phyloP scores from a whole-genome alignment of 2,113 vertebrate species.

The Atherinomorus stipes region DNA sequence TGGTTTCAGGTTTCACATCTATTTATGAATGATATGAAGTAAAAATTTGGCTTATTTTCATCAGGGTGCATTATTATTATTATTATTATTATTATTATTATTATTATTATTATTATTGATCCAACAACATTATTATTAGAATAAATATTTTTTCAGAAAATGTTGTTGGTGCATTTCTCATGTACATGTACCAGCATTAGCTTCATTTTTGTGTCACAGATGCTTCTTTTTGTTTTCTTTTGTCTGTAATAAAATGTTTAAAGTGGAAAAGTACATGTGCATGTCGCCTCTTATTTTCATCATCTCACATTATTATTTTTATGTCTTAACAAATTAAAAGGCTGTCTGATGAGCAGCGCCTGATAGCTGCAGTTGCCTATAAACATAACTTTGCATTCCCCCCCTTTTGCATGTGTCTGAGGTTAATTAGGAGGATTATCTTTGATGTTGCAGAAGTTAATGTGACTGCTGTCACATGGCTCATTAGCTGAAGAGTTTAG shows the following conservation, averaged over 20 bases:
- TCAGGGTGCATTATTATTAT: conserved; percentile 83
- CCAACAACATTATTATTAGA: conserved; percentile 73
- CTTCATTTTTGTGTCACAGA: conserved; percentile 87
- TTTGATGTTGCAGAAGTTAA: conserved; percentile 41
- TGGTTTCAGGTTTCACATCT: conserved; percentile 85
- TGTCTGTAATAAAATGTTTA: conserved; percentile 97
- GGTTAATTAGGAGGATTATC: conserved; percentile 57
- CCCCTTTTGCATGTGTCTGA: conserved; percentile 21
- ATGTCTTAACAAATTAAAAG: conserved; percentile 19
- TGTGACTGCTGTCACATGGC: conserved; percentile 26
- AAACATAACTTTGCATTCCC: conserved; percentile 21
- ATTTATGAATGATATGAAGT: conserved; percentile 92
- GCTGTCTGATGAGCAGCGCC: conserved; percentile 4
- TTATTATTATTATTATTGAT: conserved; percentile 72
- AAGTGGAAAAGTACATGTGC: conserved; percentile 73
- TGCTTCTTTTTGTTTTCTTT: conserved; percentile 91
- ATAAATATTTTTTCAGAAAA: conserved; percentile 79
- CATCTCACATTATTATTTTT: conserved; percentile 7
- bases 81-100: conserved; percentile 78
- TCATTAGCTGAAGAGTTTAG: conserved; percentile 42
- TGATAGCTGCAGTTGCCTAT: conserved; percentile 12
- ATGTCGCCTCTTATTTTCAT: conserved; percentile 50
- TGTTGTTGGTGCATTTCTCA: conserved; percentile 76
- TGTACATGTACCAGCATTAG: conserved; percentile 78
- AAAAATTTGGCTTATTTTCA: conserved; percentile 85